Conservation (phyloP, 1,140 invertebrate genomes). For the Bombus impatiens region DNA sequence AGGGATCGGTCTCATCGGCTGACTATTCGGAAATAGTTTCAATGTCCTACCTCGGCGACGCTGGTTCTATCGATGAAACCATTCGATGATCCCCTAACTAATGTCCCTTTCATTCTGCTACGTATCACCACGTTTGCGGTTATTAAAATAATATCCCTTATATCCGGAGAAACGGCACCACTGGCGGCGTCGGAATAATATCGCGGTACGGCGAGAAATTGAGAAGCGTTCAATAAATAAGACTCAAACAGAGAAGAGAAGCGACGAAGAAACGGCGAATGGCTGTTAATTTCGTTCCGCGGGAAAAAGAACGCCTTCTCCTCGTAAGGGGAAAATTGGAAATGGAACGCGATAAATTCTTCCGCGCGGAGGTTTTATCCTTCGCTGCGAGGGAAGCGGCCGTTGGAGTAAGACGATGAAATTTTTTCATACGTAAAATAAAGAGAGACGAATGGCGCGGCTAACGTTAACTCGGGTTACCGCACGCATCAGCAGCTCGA, state of each 20-base stretch:
- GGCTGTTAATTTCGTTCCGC: conserved; percentile 57
- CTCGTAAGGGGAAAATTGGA: conserved; percentile 10
- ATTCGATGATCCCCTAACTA: neutral
- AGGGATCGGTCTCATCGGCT: conserved; percentile 71
- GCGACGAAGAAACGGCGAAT: neutral
- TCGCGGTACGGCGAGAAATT: conserved; percentile 15
- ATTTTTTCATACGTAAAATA: conserved; percentile 39
- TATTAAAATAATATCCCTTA: neutral
- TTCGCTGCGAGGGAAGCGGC: neutral
- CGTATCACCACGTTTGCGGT: neutral
- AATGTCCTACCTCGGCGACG: neutral
- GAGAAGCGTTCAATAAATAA: conserved; percentile 33
- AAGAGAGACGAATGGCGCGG: conserved; percentile 33
- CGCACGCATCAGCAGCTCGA: conserved; percentile 18
- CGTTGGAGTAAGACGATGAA: conserved; percentile 8
- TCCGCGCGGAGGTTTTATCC: conserved; percentile 2
- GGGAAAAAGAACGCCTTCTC: conserved; percentile 1
- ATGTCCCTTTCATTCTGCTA: neutral
- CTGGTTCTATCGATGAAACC: neutral
- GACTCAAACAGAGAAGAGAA: neutral
- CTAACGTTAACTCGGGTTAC: conserved; percentile 3
- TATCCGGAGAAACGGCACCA: neutral
- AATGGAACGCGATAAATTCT: conserved; percentile 41
- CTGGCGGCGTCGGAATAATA: neutral
- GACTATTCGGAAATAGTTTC: conserved; percentile 73